Conservation (phyloP, 2,888 invertebrate species). For the Temnothorax unifasciatus region DNA sequence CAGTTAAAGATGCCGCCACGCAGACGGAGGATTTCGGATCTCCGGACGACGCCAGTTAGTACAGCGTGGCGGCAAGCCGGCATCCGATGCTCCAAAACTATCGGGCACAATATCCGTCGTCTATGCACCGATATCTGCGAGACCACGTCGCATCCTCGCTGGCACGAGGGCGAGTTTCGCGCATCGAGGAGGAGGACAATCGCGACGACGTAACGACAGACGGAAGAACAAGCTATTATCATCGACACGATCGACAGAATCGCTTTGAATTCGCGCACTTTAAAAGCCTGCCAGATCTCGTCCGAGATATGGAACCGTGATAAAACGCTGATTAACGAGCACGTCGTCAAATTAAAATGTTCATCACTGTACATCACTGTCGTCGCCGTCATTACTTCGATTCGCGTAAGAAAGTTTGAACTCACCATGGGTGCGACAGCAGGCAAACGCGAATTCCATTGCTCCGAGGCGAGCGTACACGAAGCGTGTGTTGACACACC, state of each 20-base stretch:
- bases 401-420: not conserved
- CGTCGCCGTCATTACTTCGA: not conserved
- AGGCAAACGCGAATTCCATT: not conserved
- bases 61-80: conserved; percentile 83
- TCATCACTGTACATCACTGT: not conserved
- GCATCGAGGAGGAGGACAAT: conserved; percentile 31
- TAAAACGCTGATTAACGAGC: conserved; percentile 26
- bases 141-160: conserved; percentile 51
- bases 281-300: conserved; percentile 70
- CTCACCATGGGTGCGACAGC: not conserved
- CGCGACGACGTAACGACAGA: not conserved
- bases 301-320: conserved; percentile 60
- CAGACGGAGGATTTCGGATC: conserved; percentile 83
- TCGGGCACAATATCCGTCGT: conserved; percentile 43
- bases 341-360: not conserved
- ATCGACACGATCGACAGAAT: conserved; percentile 37
- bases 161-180: conserved; percentile 43
- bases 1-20: conserved; percentile 84
- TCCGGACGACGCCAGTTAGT: conserved; percentile 84
- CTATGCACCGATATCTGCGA: conserved; percentile 48
- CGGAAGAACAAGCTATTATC: conserved; percentile 25
- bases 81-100: conserved; percentile 43
- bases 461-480: not conserved
- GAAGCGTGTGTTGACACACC: conserved; percentile 35
- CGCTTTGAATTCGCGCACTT: conserved; percentile 47